phyloP scores from a whole-genome alignment of 2,113 vertebrate species.

The Calypte anna region DNA sequence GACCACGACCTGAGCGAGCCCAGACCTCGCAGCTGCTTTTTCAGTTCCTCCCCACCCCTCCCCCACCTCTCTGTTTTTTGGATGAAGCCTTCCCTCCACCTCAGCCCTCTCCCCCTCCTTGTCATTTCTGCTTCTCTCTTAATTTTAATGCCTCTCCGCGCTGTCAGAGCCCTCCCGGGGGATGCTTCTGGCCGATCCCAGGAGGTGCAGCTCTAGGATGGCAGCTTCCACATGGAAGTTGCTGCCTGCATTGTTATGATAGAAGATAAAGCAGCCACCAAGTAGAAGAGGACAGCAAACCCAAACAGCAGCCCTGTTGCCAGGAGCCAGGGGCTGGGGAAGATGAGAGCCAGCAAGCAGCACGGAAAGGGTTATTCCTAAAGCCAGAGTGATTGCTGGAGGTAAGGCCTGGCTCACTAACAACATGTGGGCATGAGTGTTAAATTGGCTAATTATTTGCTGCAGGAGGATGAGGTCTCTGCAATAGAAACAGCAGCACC shows the following conservation, averaged over 20 bases:
- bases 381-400: neutral
- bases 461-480: neutral
- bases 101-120: neutral
- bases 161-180: neutral
- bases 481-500: neutral
- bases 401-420: neutral
- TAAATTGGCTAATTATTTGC: neutral
- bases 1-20: neutral
- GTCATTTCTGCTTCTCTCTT: neutral
- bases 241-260: neutral
- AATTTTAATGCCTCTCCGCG: neutral
- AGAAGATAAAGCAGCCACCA: no score
- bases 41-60: neutral
- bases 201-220: fast-evolving
- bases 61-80: no score
- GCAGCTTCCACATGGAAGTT: neutral
- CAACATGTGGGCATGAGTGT: neutral
- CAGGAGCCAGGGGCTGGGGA: neutral
- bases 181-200: neutral
- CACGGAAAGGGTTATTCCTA: neutral
- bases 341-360: neutral
- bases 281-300: neutral
- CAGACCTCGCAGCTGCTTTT: neutral
- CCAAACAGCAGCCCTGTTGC: neutral
- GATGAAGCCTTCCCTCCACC: neutral